Conservation (phyloP, 2,888 invertebrate species). For the Amiota minor region DNA sequence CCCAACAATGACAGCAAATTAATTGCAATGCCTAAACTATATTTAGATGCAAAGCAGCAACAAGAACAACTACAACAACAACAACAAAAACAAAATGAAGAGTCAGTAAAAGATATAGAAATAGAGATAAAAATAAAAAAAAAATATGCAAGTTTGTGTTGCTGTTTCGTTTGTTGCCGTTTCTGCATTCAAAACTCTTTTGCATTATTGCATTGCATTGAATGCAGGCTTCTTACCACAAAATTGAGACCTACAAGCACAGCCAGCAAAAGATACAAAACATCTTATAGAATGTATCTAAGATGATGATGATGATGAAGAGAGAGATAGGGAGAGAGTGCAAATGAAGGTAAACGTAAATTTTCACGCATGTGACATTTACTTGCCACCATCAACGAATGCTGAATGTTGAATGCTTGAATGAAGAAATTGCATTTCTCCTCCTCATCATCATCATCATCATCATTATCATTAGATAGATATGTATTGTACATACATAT, state of each 20-base stretch:
- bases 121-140: neutral
- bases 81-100: constrained; percentile 34
- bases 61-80: constrained; percentile 22
- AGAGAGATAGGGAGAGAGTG: neutral
- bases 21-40: constrained; percentile 46
- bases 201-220: no score
- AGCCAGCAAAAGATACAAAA: no score
- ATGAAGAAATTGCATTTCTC: constrained; percentile 38
- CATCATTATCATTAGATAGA: constrained; percentile 8
- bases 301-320: neutral
- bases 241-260: no score
- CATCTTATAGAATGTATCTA: neutral
- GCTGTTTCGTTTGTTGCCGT: neutral
- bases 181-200: neutral
- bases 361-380: constrained; percentile 46
- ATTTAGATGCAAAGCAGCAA: constrained; percentile 35
- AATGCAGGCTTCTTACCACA: no score
- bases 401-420: constrained; percentile 38
- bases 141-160: constrained; percentile 7
- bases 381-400: constrained; percentile 30
- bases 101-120: no score
- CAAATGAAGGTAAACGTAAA: constrained; percentile 9
- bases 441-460: constrained; percentile 13
- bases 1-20: constrained; percentile 45
- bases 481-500: neutral